Conservation (phyloP, 2,888 invertebrate genomes). For the Rhabditoides inermis region DNA sequence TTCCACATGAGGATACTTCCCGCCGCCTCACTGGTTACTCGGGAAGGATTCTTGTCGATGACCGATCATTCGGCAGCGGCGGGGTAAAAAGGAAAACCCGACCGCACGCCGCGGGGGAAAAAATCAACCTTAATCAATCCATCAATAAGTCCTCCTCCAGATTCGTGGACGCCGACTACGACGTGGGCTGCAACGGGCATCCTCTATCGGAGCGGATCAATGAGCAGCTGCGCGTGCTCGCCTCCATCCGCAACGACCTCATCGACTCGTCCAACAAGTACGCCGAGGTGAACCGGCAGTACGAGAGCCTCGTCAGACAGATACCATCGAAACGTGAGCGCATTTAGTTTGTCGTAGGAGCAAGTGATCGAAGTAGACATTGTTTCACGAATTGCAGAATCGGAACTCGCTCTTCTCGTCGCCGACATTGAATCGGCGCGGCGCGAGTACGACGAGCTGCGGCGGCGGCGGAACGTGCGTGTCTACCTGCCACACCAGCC, state of each 20-base stretch:
- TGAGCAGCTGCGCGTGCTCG: slow-evolving; percentile 25
- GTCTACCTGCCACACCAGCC: slow-evolving; percentile 37
- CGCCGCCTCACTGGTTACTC: too few relatives aligned
- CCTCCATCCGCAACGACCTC: slow-evolving; percentile 29
- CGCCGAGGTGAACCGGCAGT: slow-evolving; percentile 24
- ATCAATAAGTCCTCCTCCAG: too few relatives aligned
- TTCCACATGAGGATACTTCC: too few relatives aligned
- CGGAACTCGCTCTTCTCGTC: slow-evolving; percentile 28
- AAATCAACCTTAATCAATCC: too few relatives aligned
- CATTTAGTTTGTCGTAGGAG: neutral
- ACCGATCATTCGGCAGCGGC: too few relatives aligned
- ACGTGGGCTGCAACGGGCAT: slow-evolving; percentile 64
- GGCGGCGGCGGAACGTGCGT: slow-evolving; percentile 35
- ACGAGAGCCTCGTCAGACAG: slow-evolving; percentile 28
- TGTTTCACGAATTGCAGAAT: slow-evolving; percentile 20
- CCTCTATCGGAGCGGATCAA: slow-evolving; percentile 13
- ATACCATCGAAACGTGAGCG: slow-evolving; percentile 38
- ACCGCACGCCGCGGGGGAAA: too few relatives aligned
- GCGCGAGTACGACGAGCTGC: slow-evolving; percentile 16
- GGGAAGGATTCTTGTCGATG: too few relatives aligned
- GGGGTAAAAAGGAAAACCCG: too few relatives aligned
- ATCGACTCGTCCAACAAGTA: slow-evolving; percentile 25
- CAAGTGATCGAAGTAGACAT: neutral
- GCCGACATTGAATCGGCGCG: slow-evolving; percentile 34
- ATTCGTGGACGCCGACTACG: too few relatives aligned